phyloP scores from a whole-genome alignment of 2,113 vertebrate species.

The Brachypodius melanocephalos region DNA sequence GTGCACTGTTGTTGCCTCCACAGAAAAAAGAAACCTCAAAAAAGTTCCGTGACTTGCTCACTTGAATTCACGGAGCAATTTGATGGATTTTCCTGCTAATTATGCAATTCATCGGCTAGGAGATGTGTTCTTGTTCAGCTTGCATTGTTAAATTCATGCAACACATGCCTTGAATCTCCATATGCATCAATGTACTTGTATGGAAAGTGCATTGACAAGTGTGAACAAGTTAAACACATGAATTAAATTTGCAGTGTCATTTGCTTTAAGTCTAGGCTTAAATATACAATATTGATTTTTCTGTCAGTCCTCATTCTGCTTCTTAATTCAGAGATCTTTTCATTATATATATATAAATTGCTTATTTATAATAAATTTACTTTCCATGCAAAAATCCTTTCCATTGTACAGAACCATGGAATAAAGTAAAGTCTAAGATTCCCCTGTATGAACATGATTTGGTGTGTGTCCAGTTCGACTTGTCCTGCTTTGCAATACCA shows the following conservation, averaged over 20 bases:
- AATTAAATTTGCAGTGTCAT: background rate
- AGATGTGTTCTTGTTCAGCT: background rate
- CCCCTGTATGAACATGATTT: background rate
- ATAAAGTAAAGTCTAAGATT: background rate
- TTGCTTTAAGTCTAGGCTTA: background rate
- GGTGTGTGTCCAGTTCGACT: background rate
- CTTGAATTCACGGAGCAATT: background rate
- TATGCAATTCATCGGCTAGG: background rate
- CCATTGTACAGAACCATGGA: background rate
- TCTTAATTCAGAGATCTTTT: background rate
- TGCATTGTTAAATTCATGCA: slow-evolving; percentile 20
- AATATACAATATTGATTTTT: background rate
- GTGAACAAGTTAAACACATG: slow-evolving; percentile 2
- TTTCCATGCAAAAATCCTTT: background rate
- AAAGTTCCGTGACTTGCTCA: background rate
- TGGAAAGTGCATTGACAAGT: slow-evolving; percentile 15
- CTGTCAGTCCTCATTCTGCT: background rate
- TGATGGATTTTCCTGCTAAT: slow-evolving; percentile 12
- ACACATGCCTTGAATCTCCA: background rate
- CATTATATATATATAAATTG: background rate
- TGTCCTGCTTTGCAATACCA: background rate
- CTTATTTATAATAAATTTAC: background rate
- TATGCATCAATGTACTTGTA: background rate
- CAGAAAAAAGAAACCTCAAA: background rate
- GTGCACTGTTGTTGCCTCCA: background rate